phyloP scores from a whole-genome alignment of 2,113 vertebrate genomes.

The Gymnobelideus leadbeateri region DNA sequence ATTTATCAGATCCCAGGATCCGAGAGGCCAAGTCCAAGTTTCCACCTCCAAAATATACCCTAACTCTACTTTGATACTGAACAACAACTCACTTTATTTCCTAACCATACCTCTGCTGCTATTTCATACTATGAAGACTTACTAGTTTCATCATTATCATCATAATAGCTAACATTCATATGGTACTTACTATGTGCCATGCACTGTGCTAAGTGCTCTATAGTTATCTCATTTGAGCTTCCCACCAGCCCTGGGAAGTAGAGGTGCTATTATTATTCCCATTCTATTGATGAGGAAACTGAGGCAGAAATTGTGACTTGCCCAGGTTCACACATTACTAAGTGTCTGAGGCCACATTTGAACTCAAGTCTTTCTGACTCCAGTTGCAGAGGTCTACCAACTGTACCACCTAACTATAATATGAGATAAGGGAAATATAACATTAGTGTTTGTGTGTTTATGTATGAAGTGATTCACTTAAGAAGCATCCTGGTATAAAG shows the following conservation, averaged over 20 bases:
- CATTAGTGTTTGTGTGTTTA: not conserved
- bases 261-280: not conserved
- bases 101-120: not conserved
- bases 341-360: not conserved
- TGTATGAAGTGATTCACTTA: not conserved
- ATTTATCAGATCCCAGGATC: not conserved
- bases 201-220: not conserved
- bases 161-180: not conserved
- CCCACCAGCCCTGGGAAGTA: not conserved
- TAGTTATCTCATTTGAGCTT: not conserved
- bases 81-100: not conserved
- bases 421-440: not conserved
- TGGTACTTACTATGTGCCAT: not conserved
- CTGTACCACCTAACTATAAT: not conserved
- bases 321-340: not conserved
- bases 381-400: not conserved
- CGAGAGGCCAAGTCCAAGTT: not conserved
- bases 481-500: not conserved
- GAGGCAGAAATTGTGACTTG: not conserved
- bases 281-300: not conserved
- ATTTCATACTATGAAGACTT: not conserved
- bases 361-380: not conserved
- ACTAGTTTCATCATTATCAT: not conserved
- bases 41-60: not conserved
- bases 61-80: not conserved